Base-by-base conservation (phyloP, 30 jellyfish, hydroid and myxozoan species). In the Aurelia sp. region DNA sequence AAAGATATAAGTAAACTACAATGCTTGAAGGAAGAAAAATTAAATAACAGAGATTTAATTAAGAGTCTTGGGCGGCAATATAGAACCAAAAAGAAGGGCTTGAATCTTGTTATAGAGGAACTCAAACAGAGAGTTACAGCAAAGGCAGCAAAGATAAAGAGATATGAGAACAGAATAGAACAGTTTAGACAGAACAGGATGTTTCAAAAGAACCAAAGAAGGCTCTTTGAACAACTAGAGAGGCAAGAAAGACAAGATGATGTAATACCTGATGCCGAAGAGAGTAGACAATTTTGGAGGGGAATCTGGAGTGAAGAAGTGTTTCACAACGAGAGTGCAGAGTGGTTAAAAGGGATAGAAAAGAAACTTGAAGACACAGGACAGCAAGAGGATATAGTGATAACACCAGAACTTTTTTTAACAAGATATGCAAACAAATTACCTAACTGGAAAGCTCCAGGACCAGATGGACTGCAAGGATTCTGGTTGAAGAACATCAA, bases 101-200 rank as follows among this genome's bases (percentile, higher is more conserved):
- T 27, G 33, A 27, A 27, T 27, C 33, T 55, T 74, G 86, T 74
- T 20, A 79, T 44, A 27, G 90, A 79, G 63, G 90, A 60, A 20
- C 80, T 79, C 30, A 79, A 79, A 44, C 90, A 79, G 60, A 79
- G 90, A 79, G 68, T 79, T 15, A 63, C 63, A 38, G 82, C 51
- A 62, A 72, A 72, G 51, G 63, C 22, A 30, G 79, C 72, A 59
- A 78, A 78, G 78, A 78, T 58, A 17, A 63, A 38, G 64, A 60
- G 80, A 79, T 38, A 31, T 63, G 90, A 79, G 58, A 38, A 8
- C 2, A 55, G 88, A 61, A 78, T 17, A 8, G 63, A 78, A n/a
- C 80, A 35, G 38, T 59, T 55, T 57, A n/a, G 64, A 27, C 82
- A 55, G 33, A 78, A 78, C 31, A 58, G 88, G 67, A n/a, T 55